phyloP scores from a whole-genome alignment of 2,888 invertebrate species.

The Eilema griseolum region DNA sequence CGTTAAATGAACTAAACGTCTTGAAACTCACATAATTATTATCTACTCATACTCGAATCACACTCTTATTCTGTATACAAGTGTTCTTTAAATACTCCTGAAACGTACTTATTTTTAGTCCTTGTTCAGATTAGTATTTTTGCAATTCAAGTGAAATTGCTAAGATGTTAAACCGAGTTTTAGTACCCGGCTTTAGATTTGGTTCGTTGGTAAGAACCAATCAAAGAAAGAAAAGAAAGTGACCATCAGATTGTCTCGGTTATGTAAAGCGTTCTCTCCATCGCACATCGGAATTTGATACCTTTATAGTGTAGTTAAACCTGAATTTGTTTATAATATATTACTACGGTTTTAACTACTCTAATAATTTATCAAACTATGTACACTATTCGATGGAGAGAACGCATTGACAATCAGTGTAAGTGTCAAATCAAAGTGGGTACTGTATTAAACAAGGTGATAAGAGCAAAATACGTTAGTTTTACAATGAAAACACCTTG shows the following conservation, averaged over 20 bases:
- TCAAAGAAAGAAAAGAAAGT: no score
- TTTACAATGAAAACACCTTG: conserved; percentile 1
- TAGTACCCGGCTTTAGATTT: neutral
- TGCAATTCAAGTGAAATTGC: no score
- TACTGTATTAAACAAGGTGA: neutral
- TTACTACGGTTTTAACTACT: neutral
- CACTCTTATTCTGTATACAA: neutral
- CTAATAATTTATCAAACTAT: neutral
- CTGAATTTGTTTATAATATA: neutral
- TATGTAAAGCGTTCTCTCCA: neutral
- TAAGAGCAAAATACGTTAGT: neutral
- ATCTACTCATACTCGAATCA: neutral
- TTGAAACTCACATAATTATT: no score
- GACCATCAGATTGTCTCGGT: neutral
- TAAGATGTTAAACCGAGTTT: neutral
- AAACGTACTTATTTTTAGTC: neutral
- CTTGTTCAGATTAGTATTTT: neutral
- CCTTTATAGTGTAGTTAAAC: neutral
- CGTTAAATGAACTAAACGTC: no score
- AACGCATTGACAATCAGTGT: neutral
- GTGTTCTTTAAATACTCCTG: neutral
- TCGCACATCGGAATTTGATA: neutral
- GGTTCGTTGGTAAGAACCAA: neutral
- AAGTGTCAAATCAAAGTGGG: neutral
- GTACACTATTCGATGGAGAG: neutral